Percentiles rank a stretch among this genome's conserved stretches.
phyloP scores from a whole-genome alignment of 2,888 invertebrate species.

The Acronicta aceris region DNA sequence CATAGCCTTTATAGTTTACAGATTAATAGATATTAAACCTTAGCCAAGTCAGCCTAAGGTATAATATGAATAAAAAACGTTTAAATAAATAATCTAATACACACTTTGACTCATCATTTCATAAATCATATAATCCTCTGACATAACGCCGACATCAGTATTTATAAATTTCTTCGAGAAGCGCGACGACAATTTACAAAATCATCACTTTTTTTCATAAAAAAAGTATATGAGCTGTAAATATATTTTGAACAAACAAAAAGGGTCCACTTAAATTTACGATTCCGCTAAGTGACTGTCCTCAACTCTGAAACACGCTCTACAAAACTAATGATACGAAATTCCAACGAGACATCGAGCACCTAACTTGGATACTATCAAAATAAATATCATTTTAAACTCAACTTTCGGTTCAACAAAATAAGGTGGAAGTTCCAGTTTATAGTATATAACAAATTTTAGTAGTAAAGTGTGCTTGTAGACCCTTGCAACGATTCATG shows the following conservation, averaged over 20 bases:
- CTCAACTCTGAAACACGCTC: constrained; percentile 52
- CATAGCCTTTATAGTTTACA: too few relatives aligned
- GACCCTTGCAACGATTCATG: constrained; percentile 64
- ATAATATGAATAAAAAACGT: background rate
- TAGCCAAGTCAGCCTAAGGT: background rate
- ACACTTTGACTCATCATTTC: background rate
- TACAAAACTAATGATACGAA: constrained; percentile 59
- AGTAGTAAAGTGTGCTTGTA: constrained; percentile 48
- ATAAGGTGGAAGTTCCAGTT: constrained; percentile 23
- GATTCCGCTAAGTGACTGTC: constrained; percentile 49
- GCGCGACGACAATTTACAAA: constrained; percentile 1
- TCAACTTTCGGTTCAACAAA: constrained; percentile 4
- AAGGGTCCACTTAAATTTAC: constrained; percentile 37
- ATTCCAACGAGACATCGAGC: constrained; percentile 41
- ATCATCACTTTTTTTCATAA: constrained; percentile 1
- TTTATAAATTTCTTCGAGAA: background rate
- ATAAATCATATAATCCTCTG: background rate
- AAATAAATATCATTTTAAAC: constrained; percentile 16
- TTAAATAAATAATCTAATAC: background rate
- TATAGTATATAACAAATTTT: constrained; percentile 40
- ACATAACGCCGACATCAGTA: constrained; percentile 1
- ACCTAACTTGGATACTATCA: constrained; percentile 29
- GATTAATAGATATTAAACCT: too few relatives aligned
- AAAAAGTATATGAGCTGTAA: constrained; percentile 30
- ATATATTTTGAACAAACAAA: constrained; percentile 33